A percentile compares a stretch with the other conserved stretches of the same genome.
Conservation (phyloP, 1,140 invertebrate species). For the Diorhabda elongata region DNA sequence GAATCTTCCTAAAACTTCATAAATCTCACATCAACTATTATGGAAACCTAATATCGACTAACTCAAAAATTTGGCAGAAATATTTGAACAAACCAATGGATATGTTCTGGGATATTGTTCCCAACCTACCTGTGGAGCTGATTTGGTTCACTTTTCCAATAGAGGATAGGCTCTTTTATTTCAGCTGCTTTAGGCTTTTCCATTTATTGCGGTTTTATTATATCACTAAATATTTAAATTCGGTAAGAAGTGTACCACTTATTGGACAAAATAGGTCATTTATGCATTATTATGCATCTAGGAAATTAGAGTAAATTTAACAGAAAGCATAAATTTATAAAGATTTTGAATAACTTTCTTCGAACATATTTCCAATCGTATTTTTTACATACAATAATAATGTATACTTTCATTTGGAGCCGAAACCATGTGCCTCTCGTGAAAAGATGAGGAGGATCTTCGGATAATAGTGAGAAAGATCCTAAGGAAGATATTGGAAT, state of each 20-base stretch:
- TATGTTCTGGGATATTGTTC: slow-evolving; percentile 18
- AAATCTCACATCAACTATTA: slow-evolving; percentile 17
- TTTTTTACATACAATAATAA: too few species aligned
- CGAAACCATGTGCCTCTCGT: too few species aligned
- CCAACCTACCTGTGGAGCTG: slow-evolving; percentile 16
- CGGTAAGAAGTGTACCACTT: slow-evolving; percentile 7
- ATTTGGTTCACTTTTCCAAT: slow-evolving; percentile 7
- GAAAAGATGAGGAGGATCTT: too few species aligned
- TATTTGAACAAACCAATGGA: slow-evolving; percentile 13
- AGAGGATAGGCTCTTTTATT: slow-evolving; percentile 19
- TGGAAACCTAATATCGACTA: slow-evolving; percentile 12
- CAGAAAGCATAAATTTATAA: neutral
- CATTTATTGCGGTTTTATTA: slow-evolving; percentile 19
- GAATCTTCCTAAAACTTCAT: slow-evolving; percentile 20
- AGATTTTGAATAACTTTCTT: neutral
- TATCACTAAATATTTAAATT: slow-evolving; percentile 14
- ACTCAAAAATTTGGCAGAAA: slow-evolving; percentile 6
- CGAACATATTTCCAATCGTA: too few species aligned
- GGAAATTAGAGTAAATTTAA: neutral
- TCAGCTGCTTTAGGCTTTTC: slow-evolving; percentile 16
- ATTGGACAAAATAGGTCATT: neutral
- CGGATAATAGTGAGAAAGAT: too few species aligned
- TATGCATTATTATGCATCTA: neutral
- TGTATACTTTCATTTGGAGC: too few species aligned
- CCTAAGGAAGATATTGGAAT: too few species aligned